phyloP scores from a whole-genome alignment of 2,113 vertebrate species.

The Plecturocebus donacophilus region DNA sequence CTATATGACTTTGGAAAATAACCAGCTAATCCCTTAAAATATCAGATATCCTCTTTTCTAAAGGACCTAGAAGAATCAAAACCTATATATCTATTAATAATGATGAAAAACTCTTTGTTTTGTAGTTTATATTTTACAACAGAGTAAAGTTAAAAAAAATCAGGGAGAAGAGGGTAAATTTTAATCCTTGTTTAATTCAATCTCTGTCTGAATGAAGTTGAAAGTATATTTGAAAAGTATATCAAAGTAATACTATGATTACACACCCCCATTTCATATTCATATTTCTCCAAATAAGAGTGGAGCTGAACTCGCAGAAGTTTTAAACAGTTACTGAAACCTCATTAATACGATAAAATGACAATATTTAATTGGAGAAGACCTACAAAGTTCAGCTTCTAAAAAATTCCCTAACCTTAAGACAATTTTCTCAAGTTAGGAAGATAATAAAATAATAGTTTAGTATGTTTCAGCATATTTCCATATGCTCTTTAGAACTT shows the following conservation, averaged over 20 bases:
- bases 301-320: neutral
- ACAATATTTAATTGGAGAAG: neutral
- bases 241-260: neutral
- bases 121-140: neutral
- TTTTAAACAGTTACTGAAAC: neutral
- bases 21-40: neutral
- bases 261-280: neutral
- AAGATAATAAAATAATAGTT: neutral
- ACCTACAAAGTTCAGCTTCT: neutral
- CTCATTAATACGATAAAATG: neutral
- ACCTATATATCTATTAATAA: neutral
- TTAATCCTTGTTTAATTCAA: conserved; percentile 1
- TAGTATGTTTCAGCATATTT: neutral
- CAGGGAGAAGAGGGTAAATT: neutral
- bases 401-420: neutral
- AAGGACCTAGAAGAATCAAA: neutral
- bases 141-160: neutral
- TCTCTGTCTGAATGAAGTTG: neutral
- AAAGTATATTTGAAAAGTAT: neutral
- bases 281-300: neutral
- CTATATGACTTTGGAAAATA: neutral
- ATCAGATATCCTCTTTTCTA: neutral
- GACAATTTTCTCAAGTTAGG: neutral
- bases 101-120: neutral
- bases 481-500: neutral